Evolutionary conservation across 1,140 invertebrate genomes (phyloP), one percentile per base, ranked within the genome.

Genomic region (Megalonaias nervosa): DNA sequence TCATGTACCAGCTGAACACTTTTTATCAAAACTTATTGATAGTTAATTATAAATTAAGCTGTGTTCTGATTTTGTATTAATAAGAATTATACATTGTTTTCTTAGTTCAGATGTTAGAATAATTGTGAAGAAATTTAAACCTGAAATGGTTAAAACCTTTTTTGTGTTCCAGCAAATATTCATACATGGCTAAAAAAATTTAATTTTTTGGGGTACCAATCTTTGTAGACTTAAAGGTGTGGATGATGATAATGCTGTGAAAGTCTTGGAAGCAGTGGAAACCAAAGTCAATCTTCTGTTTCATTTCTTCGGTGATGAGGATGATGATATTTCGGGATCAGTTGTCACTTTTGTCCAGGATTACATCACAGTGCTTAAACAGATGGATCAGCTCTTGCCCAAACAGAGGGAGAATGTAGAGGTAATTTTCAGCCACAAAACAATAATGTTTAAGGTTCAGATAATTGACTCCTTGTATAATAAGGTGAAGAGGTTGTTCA

Each of bases 271-370:
- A 69, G 91, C 92, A 15, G 83, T 93, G n/a, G 91, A 93, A 81
- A 86, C 83, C 56, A 93, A 93, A 86, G 85, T 93, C 55, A 88
- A 90, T 1, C 81, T 93, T 14, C 82, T 93, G 79, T 85, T 93
- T n/a, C 88, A 90, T 77, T 93, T 93, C 85, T 87, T 94, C 56
- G 89, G 89, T 57, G 89, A 92, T 87, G 91, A 92, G 66, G 92
- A 93, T 86, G 92, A 93, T 84, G 92, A 93, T 85, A 92, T 93
- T 3, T 93, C 93, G 1, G 87, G 87, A 38, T 89, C 91, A 16
- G 92, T 93, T n/a, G 84, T 91, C 56, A 89, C 91, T 23, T 93
- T 93, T 88, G 87, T 91, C 19, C 90, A 91, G 48, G 92, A 93
- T 74, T 94, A 93, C 80, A 91, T 94, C 58, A 90, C 91, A 79